Base-by-base conservation (phyloP, 2,888 invertebrate genomes). In the Agonopterix arenella region DNA sequence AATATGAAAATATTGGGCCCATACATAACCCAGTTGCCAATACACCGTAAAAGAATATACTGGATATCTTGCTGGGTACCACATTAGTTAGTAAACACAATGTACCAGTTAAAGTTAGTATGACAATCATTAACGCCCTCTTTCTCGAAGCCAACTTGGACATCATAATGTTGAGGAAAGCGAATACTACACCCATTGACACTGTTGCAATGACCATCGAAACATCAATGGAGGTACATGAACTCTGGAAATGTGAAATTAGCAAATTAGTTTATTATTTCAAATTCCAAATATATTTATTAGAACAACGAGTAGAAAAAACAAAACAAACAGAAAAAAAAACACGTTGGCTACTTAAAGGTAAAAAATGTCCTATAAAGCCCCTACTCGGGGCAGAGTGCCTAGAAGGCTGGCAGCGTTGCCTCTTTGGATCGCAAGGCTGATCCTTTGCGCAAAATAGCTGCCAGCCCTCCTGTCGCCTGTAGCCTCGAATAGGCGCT, bases 1-100 rank as follows among this genome's bases (percentile, higher is more conserved):
- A 70, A 37, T 65, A 66, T 1, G 64, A 58, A 11, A 63, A 68
- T 2, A 67, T 1, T 42, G 57, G 9, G 36, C 63, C 68, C 59
- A 57, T 68, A 16, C 64, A 62, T 11, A 75, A 50, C 36, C 62
- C 66, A 0, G 63, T 69, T 49, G 62, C 57, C 45, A 64, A 47
- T 53, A 68, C 56, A 0, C 69, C 67, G 10, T n/a, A 40, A 11
- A n/a, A 40, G 40, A 40, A 40, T 10, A 40, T n/a, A 10, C 40
- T 11, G 11, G 40, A 40, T n/a, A 40, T 40, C n/a, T 40, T 40
- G 11, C 11, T 40, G 10, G 40, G 40, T 10, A 40, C 11, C 11
- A 5, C 40, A 7, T 10, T 11, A n/a, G 40, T 40, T 10, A 40
- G 40, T 11, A 9, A 10, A 11, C 40, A 40, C 40, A 11, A 40